phyloP scores from a whole-genome alignment of 2,113 vertebrate genomes.

The Microcebus ravelobensis region DNA sequence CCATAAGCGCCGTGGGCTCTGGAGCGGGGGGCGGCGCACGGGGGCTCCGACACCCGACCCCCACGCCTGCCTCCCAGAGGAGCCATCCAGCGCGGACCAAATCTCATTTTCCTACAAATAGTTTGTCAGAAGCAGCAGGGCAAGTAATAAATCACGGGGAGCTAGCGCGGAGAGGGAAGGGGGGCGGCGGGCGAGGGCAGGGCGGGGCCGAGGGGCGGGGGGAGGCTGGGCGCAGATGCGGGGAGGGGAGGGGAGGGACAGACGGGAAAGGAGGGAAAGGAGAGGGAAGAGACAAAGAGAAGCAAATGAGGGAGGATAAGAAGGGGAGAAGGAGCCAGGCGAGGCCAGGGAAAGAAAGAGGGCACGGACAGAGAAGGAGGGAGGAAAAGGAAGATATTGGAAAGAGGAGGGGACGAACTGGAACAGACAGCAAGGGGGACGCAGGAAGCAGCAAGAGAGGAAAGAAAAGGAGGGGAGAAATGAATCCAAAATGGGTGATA shows the following conservation, averaged over 20 bases:
- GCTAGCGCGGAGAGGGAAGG: conserved; percentile 65
- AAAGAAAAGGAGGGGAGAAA: background rate
- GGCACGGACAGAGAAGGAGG: background rate
- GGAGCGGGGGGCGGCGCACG: conserved; percentile 52
- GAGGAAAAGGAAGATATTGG: background rate
- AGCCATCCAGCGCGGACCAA: conserved; percentile 92
- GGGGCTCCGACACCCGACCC: conserved; percentile 86
- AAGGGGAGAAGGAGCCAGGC: background rate
- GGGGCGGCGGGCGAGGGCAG: background rate
- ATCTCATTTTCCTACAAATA: conserved; percentile 97
- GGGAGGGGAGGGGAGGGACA: conserved; percentile 16
- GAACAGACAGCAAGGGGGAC: background rate
- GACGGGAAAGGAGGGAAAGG: background rate
- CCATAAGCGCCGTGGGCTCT: conserved; percentile 89
- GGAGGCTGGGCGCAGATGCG: conserved; percentile 68
- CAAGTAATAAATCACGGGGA: conserved; percentile 92
- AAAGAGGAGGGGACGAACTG: too few relatives aligned
- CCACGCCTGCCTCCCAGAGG: conserved; percentile 92
- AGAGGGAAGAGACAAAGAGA: background rate
- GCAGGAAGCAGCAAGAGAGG: too few relatives aligned
- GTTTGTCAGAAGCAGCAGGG: conserved; percentile 95
- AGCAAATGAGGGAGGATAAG: background rate
- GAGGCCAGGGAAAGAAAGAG: background rate
- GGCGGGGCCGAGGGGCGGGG: background rate
- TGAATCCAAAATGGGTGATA: background rate